Conservation (phyloP, 2,113 vertebrate species). For the Sylvietta virens region DNA sequence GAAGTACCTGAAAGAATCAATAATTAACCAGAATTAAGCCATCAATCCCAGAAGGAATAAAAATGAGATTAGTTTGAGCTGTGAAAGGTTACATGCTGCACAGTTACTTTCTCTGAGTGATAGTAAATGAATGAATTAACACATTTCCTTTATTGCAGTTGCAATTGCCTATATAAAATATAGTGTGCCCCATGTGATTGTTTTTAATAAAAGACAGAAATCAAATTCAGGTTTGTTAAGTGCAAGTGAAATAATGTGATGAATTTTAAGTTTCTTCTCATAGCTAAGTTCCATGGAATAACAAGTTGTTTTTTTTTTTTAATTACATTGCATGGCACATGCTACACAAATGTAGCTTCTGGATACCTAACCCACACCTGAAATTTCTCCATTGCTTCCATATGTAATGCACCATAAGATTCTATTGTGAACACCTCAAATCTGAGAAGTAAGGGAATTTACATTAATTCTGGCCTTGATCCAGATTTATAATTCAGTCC, state of each 20-base stretch:
- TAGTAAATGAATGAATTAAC: conserved; percentile 16
- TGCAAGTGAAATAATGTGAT: background rate
- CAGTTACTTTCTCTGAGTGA: conserved; percentile 12
- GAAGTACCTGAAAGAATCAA: background rate
- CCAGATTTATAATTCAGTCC: background rate
- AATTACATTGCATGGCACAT: background rate
- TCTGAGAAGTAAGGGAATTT: background rate
- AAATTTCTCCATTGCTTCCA: background rate
- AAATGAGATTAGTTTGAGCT: conserved; percentile 18
- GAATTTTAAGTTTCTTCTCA: background rate
- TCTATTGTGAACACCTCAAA: background rate
- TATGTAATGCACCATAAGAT: background rate
- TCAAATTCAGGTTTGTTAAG: background rate
- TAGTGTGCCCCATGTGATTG: conserved; percentile 34
- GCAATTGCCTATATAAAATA: conserved; percentile 58
- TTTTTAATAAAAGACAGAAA: conserved; percentile 55
- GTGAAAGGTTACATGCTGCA: conserved; percentile 19
- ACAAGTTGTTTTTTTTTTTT: background rate
- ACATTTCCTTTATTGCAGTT: conserved; percentile 43
- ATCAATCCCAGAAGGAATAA: conserved; percentile 34
- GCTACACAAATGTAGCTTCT: background rate
- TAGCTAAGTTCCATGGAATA: background rate
- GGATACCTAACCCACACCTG: background rate
- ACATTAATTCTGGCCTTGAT: background rate
- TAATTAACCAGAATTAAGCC: conserved; percentile 17